Evolutionary conservation across 1,140 invertebrate species (phyloP).

Genomic region (Brachionus manjavacas): DNA sequence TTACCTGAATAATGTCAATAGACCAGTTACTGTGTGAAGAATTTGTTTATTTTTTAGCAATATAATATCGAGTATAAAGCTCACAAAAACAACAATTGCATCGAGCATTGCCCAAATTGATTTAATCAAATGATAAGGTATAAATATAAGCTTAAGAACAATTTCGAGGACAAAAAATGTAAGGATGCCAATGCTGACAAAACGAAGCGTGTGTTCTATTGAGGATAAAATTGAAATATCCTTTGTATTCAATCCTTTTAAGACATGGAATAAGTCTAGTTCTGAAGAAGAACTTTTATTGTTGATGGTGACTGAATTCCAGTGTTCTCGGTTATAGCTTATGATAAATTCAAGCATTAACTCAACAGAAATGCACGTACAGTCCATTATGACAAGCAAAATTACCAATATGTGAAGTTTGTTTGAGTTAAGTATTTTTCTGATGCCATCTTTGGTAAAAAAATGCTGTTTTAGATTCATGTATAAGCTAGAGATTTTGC

Average conservation of each 20-base stretch:
- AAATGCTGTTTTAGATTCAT: background rate
- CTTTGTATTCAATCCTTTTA: background rate
- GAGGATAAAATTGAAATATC: background rate
- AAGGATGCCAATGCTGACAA: background rate
- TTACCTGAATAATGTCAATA: conserved; percentile 15
- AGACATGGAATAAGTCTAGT: background rate
- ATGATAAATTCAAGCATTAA: background rate
- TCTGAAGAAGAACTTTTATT: background rate
- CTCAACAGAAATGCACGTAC: background rate
- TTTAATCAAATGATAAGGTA: background rate
- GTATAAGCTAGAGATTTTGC: background rate
- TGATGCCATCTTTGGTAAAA: background rate
- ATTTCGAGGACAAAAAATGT: conserved; percentile 18
- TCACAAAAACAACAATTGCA: conserved; percentile 24
- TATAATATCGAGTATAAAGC: background rate
- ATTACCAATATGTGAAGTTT: background rate
- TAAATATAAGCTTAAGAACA: background rate
- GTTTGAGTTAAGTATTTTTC: background rate
- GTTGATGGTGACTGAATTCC: background rate
- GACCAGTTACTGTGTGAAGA: background rate
- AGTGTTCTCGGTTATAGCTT: background rate
- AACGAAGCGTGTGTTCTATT: background rate
- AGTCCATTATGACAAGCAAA: background rate
- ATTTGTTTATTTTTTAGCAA: conserved; percentile 22
- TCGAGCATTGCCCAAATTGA: background rate